Evolutionary conservation across 2,113 vertebrate species (phyloP).

Genomic region (Hydropotes inermis): DNA sequence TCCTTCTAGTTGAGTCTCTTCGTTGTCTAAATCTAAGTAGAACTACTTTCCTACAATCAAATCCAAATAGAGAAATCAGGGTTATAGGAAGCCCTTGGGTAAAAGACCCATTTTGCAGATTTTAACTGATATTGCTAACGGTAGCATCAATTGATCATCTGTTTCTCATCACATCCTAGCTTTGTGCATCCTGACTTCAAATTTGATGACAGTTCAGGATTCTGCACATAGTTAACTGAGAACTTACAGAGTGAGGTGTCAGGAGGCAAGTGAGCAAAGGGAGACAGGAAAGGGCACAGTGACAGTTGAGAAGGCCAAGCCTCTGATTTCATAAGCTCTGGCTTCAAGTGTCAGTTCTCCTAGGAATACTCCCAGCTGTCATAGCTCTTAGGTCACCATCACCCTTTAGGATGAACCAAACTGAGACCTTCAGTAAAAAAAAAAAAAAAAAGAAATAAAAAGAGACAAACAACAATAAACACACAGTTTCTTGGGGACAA

Average conservation of each 20-base stretch:
- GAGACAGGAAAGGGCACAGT: neutral
- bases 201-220: neutral
- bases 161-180: neutral
- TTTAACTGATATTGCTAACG: neutral
- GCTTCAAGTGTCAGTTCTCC: neutral
- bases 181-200: neutral
- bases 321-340: neutral
- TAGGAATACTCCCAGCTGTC: neutral
- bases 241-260: neutral
- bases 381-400: neutral
- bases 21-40: neutral
- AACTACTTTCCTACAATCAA: neutral
- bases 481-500: neutral
- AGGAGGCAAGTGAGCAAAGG: neutral
- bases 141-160: neutral
- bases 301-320: neutral
- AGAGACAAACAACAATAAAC: neutral
- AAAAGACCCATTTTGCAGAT: constrained; percentile 27
- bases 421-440: neutral
- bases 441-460: neutral
- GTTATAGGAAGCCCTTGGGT: neutral
- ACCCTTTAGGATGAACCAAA: neutral
- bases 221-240: neutral
- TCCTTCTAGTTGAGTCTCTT: neutral
- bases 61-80: neutral